A percentile compares a stretch with the other conserved stretches of the same genome.
These are phyloP conservation scores for Zosterops borbonicus DNA, from an alignment of 2,113 vertebrate species.

Conservation along the genomic window DNA sequence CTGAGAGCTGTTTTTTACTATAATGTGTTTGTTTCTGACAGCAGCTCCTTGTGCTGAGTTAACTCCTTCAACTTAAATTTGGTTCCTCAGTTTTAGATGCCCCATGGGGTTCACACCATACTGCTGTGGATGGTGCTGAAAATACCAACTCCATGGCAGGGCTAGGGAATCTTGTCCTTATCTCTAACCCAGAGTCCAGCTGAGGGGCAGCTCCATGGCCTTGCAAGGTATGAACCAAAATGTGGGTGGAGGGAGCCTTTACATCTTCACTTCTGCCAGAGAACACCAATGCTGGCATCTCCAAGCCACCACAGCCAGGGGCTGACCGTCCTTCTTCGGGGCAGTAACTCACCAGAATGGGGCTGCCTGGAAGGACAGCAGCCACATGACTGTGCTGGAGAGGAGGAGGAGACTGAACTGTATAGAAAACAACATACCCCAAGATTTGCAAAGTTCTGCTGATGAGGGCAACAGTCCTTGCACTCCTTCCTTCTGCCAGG, in stretches of 20 bases:
- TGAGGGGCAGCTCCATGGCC: background rate
- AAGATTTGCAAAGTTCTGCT: background rate
- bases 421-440: background rate
- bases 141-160: background rate
- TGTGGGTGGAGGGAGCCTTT: background rate
- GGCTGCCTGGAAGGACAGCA: background rate
- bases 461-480: background rate
- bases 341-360: background rate
- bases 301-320: background rate
- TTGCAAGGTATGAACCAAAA: background rate
- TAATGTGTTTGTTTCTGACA: background rate
- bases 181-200: background rate
- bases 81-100: background rate
- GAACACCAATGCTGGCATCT: background rate
- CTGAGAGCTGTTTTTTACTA: background rate
- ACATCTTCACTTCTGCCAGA: background rate
- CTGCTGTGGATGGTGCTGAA: rapidly evolving
- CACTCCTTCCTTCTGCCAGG: background rate
- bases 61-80: background rate
- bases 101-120: background rate
- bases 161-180: background rate
- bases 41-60: background rate
- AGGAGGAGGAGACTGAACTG: background rate
- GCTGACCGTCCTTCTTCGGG: rapidly evolving
- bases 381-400: background rate